Conservation (phyloP, 2,797 vertebrate species). For the Melanotaenia parkinsoni region DNA sequence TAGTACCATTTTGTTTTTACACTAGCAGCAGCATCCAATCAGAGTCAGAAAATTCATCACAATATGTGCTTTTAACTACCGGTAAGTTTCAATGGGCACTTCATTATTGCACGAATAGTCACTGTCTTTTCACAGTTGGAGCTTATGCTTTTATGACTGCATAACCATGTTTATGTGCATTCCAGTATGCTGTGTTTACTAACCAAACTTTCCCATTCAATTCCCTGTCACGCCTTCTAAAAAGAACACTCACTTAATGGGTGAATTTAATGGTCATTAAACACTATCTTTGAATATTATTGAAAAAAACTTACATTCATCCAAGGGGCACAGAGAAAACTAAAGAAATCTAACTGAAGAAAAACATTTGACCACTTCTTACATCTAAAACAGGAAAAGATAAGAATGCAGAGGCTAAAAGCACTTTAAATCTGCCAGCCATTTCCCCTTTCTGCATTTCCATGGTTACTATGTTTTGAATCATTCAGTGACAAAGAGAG, state of each 20-base stretch:
- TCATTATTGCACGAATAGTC: slow-evolving; percentile 40
- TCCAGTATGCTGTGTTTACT: slow-evolving; percentile 10
- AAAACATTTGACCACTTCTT: not conserved
- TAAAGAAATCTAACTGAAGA: not conserved
- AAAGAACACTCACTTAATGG: not conserved
- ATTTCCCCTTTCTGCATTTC: slow-evolving; percentile 14
- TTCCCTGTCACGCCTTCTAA: not conserved
- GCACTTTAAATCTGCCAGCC: slow-evolving; percentile 14
- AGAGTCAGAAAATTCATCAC: slow-evolving; percentile 39
- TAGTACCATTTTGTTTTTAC: slow-evolving; percentile 38
- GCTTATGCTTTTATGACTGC: slow-evolving; percentile 11
- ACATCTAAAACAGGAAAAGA: not conserved
- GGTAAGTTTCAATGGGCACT: slow-evolving; percentile 5
- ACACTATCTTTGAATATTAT: not conserved
- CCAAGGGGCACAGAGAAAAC: not conserved
- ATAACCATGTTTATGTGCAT: slow-evolving; percentile 32
- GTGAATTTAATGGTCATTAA: not conserved
- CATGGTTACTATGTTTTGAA: slow-evolving; percentile 39
- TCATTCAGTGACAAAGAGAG: slow-evolving; percentile 45
- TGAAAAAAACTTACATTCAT: not conserved
- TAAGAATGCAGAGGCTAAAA: not conserved
- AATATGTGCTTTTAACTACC: slow-evolving; percentile 60
- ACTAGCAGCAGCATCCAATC: slow-evolving; percentile 45
- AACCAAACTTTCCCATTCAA: not conserved
- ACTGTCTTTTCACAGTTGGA: slow-evolving; percentile 18